Evolutionary conservation across 2,113 vertebrate genomes (phyloP).

Genomic region (Paralichthys olivaceus): DNA sequence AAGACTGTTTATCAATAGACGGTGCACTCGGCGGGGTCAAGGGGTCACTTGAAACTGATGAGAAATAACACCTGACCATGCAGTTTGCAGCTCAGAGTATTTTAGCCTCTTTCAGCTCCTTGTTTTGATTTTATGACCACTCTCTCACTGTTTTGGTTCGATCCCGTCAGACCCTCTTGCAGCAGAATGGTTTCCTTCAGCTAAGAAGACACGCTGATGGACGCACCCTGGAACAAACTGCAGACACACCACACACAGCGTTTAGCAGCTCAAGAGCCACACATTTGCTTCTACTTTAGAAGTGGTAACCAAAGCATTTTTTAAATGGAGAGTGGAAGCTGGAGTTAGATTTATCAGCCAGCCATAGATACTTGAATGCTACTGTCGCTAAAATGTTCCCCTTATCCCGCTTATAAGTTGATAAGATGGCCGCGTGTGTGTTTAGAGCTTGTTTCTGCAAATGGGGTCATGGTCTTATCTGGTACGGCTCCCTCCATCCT

Average conservation of each 20-base stretch:
- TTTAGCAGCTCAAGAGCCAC: no score
- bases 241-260: no score
- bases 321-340: no score
- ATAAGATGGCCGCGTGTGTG: not conserved
- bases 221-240: no score
- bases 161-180: not conserved
- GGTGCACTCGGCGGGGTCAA: no score
- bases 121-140: not conserved
- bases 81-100: not conserved
- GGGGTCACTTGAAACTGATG: no score
- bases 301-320: not conserved
- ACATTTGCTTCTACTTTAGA: no score
- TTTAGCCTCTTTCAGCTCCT: not conserved
- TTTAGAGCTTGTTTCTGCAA: not conserved
- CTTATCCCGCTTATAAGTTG: not conserved
- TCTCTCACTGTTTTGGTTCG: not conserved
- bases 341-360: no score
- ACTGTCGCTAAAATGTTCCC: no score
- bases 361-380: no score
- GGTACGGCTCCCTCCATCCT: conserved; percentile 24
- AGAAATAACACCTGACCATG: no score
- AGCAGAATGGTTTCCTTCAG: not conserved
- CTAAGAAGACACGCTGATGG: not conserved
- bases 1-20: no score
- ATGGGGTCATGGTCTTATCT: conserved; percentile 15